Base-by-base conservation (phyloP, 2,797 vertebrate genomes). In the Gambelia wislizenii region DNA sequence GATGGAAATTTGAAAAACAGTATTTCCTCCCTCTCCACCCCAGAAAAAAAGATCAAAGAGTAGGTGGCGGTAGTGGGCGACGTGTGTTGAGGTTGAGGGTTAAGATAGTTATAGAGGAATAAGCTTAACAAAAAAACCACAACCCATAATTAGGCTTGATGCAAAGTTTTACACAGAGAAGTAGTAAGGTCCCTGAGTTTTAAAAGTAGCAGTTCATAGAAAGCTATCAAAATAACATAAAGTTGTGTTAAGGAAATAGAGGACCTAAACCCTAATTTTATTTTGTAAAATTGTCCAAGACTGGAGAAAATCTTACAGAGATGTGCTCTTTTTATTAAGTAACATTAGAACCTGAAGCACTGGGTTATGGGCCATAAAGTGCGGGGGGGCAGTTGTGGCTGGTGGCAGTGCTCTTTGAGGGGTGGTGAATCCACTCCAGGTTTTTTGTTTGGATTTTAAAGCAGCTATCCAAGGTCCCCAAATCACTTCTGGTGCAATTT, bases 1-100 rank as follows among this genome's bases (percentile, higher is more conserved):
- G 70, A 77, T 87, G 90, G 90, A 94, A 96, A 92, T 94, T 93
- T 95, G 87, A 87, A 93, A 94, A 95, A 89, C 83, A 83, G 52
- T 91, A 89, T 42, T 83, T 87, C 47, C 61, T 67, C 64, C 64
- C 64, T 13, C 64, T 67, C 64, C 64, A 67, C 64, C 30, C 12
- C 64, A 9, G 30, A 33, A 67, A 33, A 61, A 67, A 67, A 67
- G 64, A 67, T 67, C 64, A 89, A 87, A 84, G 92, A 86, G 27
- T 89, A 74, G 30, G 42, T 47, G 16, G 78, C 92, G 42, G 4
- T 30, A 27, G 69, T 89, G 70, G 74, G 91, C 87, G 87, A 87
- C 42, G 36, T 33, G 92, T 92, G 49, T 91, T 54, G 75, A 36
- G 87, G 42, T 36, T 75, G 49, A 75, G 79, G 79, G 86, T 54